These are phyloP conservation scores for Vespertilio murinus DNA, from an alignment of 2,797 vertebrate species.

Conservation along the genomic window DNA sequence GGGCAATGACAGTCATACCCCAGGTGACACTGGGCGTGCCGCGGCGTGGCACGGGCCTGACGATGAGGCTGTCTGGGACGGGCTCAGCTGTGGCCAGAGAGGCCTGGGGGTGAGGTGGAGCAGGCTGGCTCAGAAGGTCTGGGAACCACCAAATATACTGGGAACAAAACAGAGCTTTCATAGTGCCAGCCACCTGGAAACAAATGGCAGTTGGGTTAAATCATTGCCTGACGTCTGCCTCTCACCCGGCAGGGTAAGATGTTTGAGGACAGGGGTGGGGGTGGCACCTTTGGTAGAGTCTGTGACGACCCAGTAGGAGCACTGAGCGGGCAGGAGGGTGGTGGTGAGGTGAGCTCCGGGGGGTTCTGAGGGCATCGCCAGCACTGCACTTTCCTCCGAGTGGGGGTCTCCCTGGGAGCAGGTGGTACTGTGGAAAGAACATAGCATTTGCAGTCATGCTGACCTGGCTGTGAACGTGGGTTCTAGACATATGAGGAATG, in stretches of 20 bases:
- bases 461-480: not conserved
- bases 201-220: not conserved
- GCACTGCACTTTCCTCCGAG: not conserved
- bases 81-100: not conserved
- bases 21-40: not conserved
- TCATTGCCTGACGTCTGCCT: not conserved
- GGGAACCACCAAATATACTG: not conserved
- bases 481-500: not conserved
- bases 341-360: not conserved
- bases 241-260: not conserved
- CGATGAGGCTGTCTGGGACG: not conserved
- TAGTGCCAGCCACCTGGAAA: not conserved
- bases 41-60: not conserved
- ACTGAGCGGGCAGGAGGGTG: rapidly evolving
- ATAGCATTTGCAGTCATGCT: not conserved
- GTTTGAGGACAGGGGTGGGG: not conserved
- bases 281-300: not conserved
- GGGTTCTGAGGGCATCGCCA: not conserved
- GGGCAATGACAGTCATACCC: not conserved
- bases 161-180: not conserved
- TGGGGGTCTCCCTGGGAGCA: not conserved
- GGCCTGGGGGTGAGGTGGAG: too few relatives aligned
- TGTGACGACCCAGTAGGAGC: not conserved
- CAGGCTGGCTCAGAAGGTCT: not conserved
- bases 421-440: not conserved